Base-by-base conservation (phyloP, 2,113 vertebrate genomes). In the Baryphthengus martii region DNA sequence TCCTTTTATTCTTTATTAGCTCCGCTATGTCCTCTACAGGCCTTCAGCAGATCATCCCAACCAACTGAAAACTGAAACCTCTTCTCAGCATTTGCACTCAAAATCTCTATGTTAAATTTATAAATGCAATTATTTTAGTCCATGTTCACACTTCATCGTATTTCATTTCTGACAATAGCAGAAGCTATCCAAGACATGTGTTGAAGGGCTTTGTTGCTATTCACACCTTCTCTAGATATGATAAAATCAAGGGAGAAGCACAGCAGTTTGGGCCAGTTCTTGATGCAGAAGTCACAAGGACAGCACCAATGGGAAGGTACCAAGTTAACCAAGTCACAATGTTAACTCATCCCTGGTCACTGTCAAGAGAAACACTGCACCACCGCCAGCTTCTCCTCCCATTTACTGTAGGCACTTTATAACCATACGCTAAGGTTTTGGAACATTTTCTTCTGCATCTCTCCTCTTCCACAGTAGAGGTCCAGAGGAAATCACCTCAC, bases 11-110 rank as follows among this genome's bases (percentile, higher is more conserved):
- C 49, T 92, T 94, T 71, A 66, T 70, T 70, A 88, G 89, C 23
- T 93, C 91, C 93, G 77, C 58, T 70, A 40, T 6, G 7, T 93
- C 90, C 78, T 91, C 90, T 92, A 13, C 89, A 94, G 93, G 77
- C 53, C 67, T 59, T 53, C 21, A 85, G 56, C 56, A 75, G 80
- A 78, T 71, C 61, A 45, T 37, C 42, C 31, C 53, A 45, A 53
- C 17, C 26, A 65, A 17, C 14, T 52, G 3, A 44, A 68, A 59
- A 7, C 47, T 7, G 6, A 71, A 78, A 42, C 13, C 14, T 80
- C 44, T 61, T 50, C 58, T 67, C 49, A 49, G 16, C 42, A 47
- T 26, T 83, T 53, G 17, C 44, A 17, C 20, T 63, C 63, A 45
- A 59, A 28, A 29, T 29, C 13, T 62, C 40, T 12, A 2, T 6